These are phyloP conservation scores for Chrysolina oricalcia DNA, from an alignment of 2,888 invertebrate species.

Conservation along the genomic window DNA sequence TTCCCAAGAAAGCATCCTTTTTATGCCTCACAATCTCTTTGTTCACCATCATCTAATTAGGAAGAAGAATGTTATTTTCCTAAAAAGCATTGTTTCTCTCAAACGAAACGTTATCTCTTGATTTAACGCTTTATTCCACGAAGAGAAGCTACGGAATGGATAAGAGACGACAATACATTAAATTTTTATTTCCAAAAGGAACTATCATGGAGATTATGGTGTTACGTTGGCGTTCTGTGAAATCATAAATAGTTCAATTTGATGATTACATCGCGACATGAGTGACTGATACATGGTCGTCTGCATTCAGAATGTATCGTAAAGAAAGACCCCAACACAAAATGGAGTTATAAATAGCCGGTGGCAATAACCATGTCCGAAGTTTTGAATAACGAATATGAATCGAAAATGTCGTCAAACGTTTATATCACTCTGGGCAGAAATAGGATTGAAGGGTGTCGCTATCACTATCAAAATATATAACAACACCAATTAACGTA, in stretches of 20 bases:
- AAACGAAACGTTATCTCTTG: conserved; percentile 12
- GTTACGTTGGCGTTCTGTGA: not conserved
- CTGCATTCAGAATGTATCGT: too few species aligned
- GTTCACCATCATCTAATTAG: conserved; percentile 16
- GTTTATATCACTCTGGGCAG: too few species aligned
- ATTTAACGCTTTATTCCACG: not conserved
- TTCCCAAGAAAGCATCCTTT: conserved; percentile 4
- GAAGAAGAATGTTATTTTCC: conserved; percentile 2
- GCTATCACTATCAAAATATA: too few species aligned
- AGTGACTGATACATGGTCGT: too few species aligned
- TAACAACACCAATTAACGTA: too few species aligned
- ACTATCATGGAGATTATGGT: not conserved
- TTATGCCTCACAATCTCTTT: not conserved
- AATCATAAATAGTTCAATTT: conserved; percentile 3
- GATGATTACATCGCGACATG: not conserved
- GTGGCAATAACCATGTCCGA: too few species aligned
- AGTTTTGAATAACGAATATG: too few species aligned
- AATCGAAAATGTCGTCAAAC: too few species aligned
- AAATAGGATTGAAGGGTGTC: too few species aligned
- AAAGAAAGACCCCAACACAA: too few species aligned
- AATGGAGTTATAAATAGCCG: too few species aligned
- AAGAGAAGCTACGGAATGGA: not conserved
- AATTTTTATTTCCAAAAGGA: not conserved
- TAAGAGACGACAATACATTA: not conserved
- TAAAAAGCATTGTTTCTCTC: not conserved